phyloP scores from a whole-genome alignment of 2,113 vertebrate genomes.

The Solea solea region DNA sequence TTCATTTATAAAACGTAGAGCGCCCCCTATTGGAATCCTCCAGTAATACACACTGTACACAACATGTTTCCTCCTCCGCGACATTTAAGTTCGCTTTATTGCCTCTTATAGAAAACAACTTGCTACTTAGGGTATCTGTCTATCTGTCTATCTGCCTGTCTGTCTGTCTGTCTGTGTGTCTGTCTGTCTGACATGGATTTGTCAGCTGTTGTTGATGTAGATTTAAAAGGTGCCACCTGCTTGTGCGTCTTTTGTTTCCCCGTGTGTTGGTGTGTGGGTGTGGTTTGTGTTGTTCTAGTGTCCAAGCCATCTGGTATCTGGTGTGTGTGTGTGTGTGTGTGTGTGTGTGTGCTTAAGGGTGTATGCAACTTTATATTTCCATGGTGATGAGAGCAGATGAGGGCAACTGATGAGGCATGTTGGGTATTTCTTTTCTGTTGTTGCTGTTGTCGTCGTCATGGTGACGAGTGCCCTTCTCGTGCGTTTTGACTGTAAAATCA shows the following conservation, averaged over 20 bases:
- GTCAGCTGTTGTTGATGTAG: not conserved
- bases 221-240: not conserved
- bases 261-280: not conserved
- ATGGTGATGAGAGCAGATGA: slow-evolving; percentile 27
- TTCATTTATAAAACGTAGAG: no score
- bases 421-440: slow-evolving; percentile 25
- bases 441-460: slow-evolving; percentile 42
- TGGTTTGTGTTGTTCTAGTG: slow-evolving; percentile 11
- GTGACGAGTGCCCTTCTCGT: slow-evolving; percentile 17
- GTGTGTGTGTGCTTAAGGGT: slow-evolving; percentile 12
- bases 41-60: no score
- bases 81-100: no score
- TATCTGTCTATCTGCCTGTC: no score
- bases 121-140: no score
- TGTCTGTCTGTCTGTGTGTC: no score
- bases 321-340: not conserved
- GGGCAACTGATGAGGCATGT: slow-evolving; percentile 46
- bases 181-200: no score
- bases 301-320: not conserved
- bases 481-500: slow-evolving; percentile 24
- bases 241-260: not conserved
- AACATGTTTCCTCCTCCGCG: no score
- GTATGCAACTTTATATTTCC: slow-evolving; percentile 17
- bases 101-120: no score
- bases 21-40: no score